Evolutionary conservation across 2,797 vertebrate genomes (phyloP).

Genomic region (Gymnopithys bicolor): DNA sequence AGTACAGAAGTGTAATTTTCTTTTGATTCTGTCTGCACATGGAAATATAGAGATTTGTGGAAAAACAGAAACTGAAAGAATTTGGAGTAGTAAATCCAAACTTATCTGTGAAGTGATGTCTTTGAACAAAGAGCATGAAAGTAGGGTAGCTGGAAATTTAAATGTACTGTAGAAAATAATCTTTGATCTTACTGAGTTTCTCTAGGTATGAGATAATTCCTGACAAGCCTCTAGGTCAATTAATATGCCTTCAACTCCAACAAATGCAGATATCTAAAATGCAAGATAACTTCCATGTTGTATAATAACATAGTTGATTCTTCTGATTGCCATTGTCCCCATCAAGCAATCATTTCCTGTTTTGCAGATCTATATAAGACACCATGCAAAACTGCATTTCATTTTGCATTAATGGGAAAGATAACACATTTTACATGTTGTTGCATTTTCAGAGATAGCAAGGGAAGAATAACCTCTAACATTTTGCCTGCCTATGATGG

Average conservation of each 20-base stretch:
- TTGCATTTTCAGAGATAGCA: slow-evolving; percentile 52
- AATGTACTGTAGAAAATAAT: neutral
- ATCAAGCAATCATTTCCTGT: slow-evolving; percentile 39
- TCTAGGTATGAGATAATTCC: slow-evolving; percentile 31
- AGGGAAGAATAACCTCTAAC: slow-evolving; percentile 50
- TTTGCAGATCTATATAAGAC: slow-evolving; percentile 23
- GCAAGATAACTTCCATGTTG: slow-evolving; percentile 24
- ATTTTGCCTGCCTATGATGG: neutral
- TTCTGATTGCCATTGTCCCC: slow-evolving; percentile 40
- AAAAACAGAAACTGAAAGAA: neutral
- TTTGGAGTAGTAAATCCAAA: neutral
- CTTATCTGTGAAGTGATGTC: neutral
- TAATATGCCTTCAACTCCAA: slow-evolving; percentile 20
- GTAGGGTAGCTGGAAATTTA: neutral
- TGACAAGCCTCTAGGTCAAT: slow-evolving; percentile 14
- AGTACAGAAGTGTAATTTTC: neutral
- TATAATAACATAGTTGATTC: neutral
- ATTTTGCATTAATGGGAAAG: slow-evolving; percentile 60
- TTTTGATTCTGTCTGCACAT: neutral
- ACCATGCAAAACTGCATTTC: slow-evolving; percentile 51
- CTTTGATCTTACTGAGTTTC: slow-evolving; percentile 17
- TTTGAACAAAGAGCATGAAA: neutral
- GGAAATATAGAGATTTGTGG: neutral
- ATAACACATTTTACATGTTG: slow-evolving; percentile 47
- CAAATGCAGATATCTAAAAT: slow-evolving; percentile 18